These are phyloP conservation scores for Caenorhabditis afra DNA, from an alignment of 2,888 invertebrate genomes.

Conservation along the genomic window DNA sequence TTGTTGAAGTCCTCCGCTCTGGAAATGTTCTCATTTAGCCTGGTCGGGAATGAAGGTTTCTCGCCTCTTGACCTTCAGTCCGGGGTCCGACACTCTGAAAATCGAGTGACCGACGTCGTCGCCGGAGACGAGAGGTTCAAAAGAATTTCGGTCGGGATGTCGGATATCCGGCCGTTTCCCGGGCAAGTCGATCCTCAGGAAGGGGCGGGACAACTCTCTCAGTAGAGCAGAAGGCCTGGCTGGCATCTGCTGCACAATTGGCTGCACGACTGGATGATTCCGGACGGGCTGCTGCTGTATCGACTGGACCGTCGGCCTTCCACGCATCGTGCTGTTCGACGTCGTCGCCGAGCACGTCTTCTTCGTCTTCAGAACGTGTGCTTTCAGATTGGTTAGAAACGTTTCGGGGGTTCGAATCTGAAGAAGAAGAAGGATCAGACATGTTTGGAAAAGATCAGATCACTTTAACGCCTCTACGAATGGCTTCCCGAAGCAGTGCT, in stretches of 20 bases:
- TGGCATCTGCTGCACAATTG: neutral
- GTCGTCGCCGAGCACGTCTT: slow-evolving; percentile 42
- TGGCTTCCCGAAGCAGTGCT: slow-evolving; percentile 46
- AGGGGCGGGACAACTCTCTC: neutral
- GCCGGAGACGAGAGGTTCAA: slow-evolving; percentile 18
- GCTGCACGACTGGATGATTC: neutral
- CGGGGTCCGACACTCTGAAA: slow-evolving; percentile 22
- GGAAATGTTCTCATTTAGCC: neutral
- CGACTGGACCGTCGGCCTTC: slow-evolving; percentile 5
- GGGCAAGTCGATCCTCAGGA: slow-evolving; percentile 39
- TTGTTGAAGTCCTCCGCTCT: slow-evolving; percentile 6
- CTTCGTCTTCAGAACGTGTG: neutral
- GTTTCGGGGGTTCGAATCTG: slow-evolving; percentile 40
- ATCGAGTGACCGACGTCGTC: slow-evolving; percentile 35
- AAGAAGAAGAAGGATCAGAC: neutral
- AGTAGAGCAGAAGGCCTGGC: neutral
- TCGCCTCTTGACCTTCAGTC: slow-evolving; percentile 6
- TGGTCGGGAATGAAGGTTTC: too few species aligned
- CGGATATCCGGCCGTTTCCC: slow-evolving; percentile 40
- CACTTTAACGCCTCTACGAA: slow-evolving; percentile 26
- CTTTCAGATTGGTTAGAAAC: slow-evolving; percentile 28
- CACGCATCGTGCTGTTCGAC: slow-evolving; percentile 41
- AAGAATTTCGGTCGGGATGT: neutral
- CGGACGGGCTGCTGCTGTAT: neutral
- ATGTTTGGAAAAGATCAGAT: neutral